Conservation (phyloP, 2,113 vertebrate genomes). For the Triplophysa rosa region DNA sequence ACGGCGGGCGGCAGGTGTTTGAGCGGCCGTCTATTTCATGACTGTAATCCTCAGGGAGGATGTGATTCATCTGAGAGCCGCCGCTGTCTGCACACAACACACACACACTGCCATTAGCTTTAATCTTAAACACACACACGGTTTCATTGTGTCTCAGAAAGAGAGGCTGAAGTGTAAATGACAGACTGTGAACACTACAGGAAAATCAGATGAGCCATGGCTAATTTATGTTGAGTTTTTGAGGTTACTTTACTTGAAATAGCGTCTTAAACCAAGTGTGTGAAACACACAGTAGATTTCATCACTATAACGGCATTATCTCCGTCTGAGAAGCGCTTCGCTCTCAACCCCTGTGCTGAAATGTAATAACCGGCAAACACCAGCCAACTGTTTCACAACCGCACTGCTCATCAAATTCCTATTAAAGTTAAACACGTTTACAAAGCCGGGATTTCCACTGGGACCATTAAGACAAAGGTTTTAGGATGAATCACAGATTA, state of each 20-base stretch:
- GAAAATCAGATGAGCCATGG: slow-evolving; percentile 5
- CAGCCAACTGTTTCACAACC: slow-evolving; percentile 22
- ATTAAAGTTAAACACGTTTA: slow-evolving; percentile 25
- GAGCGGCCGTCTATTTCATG: background rate
- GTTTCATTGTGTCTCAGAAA: background rate
- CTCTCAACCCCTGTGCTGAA: slow-evolving; percentile 17
- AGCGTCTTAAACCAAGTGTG: slow-evolving; percentile 16
- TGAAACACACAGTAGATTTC: slow-evolving; percentile 24
- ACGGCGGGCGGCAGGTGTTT: background rate
- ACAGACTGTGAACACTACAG: slow-evolving; percentile 30
- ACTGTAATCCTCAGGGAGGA: slow-evolving; percentile 18
- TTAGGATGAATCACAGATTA: background rate
- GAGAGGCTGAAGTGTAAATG: slow-evolving; percentile 11
- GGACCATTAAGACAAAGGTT: background rate
- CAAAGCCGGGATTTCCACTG: background rate
- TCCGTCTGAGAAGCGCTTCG: background rate
- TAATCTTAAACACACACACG: slow-evolving; percentile 6
- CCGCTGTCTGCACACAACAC: slow-evolving; percentile 10
- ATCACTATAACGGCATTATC: slow-evolving; percentile 19
- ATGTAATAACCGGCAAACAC: slow-evolving; percentile 20
- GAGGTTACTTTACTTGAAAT: slow-evolving; percentile 31
- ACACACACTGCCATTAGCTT: slow-evolving; percentile 13
- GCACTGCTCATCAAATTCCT: slow-evolving; percentile 25
- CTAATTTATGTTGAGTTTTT: slow-evolving; percentile 34
- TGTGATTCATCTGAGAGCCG: slow-evolving; percentile 25